phyloP scores from a whole-genome alignment of 30 jellyfish, hydroid and myxozoan species.

The Turritopsis rubra region DNA sequence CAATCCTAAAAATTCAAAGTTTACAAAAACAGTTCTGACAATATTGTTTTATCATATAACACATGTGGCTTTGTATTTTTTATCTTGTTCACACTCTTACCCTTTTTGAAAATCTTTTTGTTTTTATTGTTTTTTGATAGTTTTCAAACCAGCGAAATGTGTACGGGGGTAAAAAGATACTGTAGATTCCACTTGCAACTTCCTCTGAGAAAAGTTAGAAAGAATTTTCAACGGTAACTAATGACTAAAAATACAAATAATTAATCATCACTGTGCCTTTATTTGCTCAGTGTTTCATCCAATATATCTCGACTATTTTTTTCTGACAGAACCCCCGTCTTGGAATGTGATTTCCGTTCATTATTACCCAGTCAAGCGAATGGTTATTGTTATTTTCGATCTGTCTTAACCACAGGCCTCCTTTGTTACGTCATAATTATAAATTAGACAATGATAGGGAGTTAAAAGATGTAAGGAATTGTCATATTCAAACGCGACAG shows the following conservation, averaged over 20 bases:
- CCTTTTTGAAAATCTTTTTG: neutral
- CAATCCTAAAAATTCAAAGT: neutral
- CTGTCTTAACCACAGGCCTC: conserved; percentile 9
- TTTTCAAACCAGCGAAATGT: neutral
- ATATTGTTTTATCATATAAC: neutral
- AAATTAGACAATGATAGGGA: conserved; percentile 8
- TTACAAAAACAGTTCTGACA: neutral
- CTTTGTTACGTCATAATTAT: conserved; percentile 9
- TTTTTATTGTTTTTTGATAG: neutral
- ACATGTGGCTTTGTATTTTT: neutral
- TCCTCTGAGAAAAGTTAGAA: neutral
- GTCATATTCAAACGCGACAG: neutral
- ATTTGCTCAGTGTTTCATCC: neutral
- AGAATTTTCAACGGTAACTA: neutral
- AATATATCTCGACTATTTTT: neutral
- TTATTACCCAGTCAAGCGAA: neutral
- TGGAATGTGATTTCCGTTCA: neutral
- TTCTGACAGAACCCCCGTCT: conserved; percentile 9
- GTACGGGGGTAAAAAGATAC: neutral
- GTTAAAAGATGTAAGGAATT: conserved; percentile 3
- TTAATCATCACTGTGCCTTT: neutral
- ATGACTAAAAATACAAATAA: neutral
- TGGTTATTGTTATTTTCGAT: conserved; percentile 13
- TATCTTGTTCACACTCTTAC: neutral
- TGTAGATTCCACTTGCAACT: neutral